phyloP scores from a whole-genome alignment of 2,888 invertebrate species.

The Drosophila emarginata region DNA sequence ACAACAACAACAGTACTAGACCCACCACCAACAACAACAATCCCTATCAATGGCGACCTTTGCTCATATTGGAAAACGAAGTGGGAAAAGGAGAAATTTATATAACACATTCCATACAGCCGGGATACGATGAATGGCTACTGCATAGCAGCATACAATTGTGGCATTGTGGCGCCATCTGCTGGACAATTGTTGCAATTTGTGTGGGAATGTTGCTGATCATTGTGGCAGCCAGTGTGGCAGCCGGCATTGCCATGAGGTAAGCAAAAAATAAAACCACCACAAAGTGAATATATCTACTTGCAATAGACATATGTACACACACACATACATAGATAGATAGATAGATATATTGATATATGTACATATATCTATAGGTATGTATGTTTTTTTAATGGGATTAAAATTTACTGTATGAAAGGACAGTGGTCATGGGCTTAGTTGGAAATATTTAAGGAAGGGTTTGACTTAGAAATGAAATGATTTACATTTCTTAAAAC shows the following conservation, averaged over 20 bases:
- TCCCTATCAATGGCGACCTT: slow-evolving; percentile 76
- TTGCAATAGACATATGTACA: not conserved
- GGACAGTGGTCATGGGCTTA: not conserved
- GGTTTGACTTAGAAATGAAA: too few relatives aligned
- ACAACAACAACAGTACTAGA: not conserved
- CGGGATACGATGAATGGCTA: slow-evolving; percentile 82
- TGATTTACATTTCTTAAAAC: too few relatives aligned
- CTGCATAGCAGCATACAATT: slow-evolving; percentile 77
- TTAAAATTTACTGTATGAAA: slow-evolving; percentile 1
- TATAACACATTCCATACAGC: slow-evolving; percentile 81
- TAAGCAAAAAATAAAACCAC: slow-evolving; percentile 53
- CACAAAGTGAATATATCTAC: not conserved
- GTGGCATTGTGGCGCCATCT: slow-evolving; percentile 81
- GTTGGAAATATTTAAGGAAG: not conserved
- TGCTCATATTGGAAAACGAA: slow-evolving; percentile 81
- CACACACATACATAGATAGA: not conserved
- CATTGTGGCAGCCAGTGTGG: slow-evolving; percentile 79
- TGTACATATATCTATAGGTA: not conserved
- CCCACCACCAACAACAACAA: slow-evolving; percentile 57
- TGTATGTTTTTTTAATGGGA: not conserved
- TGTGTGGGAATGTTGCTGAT: slow-evolving; percentile 76
- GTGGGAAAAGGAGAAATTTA: slow-evolving; percentile 61
- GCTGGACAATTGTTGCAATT: slow-evolving; percentile 81
- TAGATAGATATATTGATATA: not conserved
- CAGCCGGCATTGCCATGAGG: slow-evolving; percentile 81